A percentile compares a stretch with the other conserved stretches of the same genome.
These are phyloP conservation scores for Cromileptes altivelis DNA, from an alignment of 2,113 vertebrate genomes.

Conservation along the genomic window DNA sequence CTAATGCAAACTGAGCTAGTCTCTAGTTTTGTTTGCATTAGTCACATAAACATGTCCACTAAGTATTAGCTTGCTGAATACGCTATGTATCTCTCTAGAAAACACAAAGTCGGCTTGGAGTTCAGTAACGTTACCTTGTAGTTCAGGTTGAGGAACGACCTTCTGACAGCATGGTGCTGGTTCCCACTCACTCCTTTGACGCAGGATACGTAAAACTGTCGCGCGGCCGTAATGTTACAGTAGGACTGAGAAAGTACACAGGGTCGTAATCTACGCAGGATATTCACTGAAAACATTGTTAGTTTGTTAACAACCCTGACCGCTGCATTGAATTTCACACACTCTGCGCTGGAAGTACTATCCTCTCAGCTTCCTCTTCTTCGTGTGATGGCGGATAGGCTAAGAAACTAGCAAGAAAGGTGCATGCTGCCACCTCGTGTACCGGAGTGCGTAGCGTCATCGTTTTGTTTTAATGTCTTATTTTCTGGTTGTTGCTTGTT, in stretches of 20 bases:
- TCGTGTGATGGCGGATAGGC: background rate
- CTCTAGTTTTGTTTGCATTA: background rate
- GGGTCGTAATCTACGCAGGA: background rate
- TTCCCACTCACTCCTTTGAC: background rate
- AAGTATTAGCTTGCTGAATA: no score
- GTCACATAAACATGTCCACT: background rate
- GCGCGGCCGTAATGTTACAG: no score
- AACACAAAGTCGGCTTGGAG: background rate
- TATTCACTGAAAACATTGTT: background rate
- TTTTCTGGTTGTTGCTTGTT: no score
- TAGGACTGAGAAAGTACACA: background rate
- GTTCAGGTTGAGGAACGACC: background rate
- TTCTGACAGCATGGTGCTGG: background rate
- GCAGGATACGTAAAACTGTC: background rate
- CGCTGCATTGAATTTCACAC: background rate
- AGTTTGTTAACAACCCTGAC: no score
- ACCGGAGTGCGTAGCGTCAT: no score
- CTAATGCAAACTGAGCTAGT: background rate
- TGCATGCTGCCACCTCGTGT: no score
- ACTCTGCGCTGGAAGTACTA: background rate
- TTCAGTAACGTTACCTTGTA: slow-evolving; percentile 8
- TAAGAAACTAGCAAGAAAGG: no score
- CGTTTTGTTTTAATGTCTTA: no score
- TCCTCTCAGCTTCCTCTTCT: background rate
- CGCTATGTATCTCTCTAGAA: background rate